Conservation (phyloP, 2,888 invertebrate species). For the Aspidapion aeneum region DNA sequence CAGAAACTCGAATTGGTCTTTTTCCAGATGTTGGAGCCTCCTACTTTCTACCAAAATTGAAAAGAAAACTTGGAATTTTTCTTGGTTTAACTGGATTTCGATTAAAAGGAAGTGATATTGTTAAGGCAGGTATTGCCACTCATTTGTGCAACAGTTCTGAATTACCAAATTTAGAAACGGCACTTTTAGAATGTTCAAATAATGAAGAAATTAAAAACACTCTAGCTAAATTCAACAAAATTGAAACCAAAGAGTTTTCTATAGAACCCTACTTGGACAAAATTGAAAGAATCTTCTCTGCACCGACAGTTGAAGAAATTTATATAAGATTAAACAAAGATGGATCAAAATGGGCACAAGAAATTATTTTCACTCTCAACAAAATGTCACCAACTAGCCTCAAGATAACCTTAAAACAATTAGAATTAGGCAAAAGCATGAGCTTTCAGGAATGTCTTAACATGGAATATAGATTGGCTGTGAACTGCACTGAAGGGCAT, state of each 20-base stretch:
- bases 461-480: slow-evolving; percentile 85
- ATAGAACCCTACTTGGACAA: slow-evolving; percentile 63
- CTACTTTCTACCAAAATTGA: slow-evolving; percentile 82
- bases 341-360: slow-evolving; percentile 76
- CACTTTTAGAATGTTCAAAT: slow-evolving; percentile 54
- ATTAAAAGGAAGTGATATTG: too few relatives aligned
- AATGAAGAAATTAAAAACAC: slow-evolving; percentile 54
- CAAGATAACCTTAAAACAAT: slow-evolving; percentile 77
- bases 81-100: slow-evolving; percentile 78
- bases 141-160: too few relatives aligned
- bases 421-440: slow-evolving; percentile 71
- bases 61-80: slow-evolving; percentile 82
- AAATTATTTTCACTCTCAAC: slow-evolving; percentile 63
- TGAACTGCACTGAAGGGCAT: slow-evolving; percentile 59
- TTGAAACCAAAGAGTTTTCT: slow-evolving; percentile 58
- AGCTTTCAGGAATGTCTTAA: slow-evolving; percentile 80
- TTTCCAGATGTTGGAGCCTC: slow-evolving; percentile 97
- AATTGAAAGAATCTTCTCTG: slow-evolving; percentile 78
- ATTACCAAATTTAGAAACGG: too few relatives aligned
- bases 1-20: slow-evolving; percentile 96
- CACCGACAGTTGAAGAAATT: slow-evolving; percentile 69
- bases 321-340: slow-evolving; percentile 69
- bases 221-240: slow-evolving; percentile 58
- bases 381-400: slow-evolving; percentile 92
- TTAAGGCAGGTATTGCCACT: too few relatives aligned